Evolutionary conservation across 2,113 vertebrate species (phyloP).

Genomic region (Paraplagusia blochii): DNA sequence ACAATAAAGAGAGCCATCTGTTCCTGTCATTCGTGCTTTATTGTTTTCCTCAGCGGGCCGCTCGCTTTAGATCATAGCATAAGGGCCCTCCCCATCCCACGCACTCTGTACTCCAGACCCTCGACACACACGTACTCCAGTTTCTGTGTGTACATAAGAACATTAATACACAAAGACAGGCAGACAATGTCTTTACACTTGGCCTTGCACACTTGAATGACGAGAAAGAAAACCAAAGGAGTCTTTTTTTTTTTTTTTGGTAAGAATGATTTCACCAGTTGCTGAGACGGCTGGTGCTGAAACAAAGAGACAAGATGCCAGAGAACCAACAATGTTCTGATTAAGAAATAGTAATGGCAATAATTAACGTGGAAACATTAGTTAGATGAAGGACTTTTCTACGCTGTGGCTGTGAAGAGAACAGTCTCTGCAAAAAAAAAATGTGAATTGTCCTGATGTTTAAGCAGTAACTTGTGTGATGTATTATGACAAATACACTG

Average conservation of each 20-base stretch:
- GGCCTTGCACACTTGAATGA: slow-evolving; percentile 45
- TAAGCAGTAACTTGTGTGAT: too few species aligned
- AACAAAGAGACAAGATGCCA: too few species aligned
- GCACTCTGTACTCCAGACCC: slow-evolving; percentile 25
- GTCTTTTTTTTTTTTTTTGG: slow-evolving; percentile 28
- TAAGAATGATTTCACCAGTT: slow-evolving; percentile 23
- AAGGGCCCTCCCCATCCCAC: slow-evolving; percentile 41
- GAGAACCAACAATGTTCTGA: too few species aligned
- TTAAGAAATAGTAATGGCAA: too few species aligned
- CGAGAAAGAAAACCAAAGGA: slow-evolving; percentile 28
- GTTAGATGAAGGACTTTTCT: too few species aligned
- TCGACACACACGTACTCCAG: slow-evolving; percentile 22
- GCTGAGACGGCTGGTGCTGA: slow-evolving; percentile 47
- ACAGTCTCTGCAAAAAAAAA: too few species aligned
- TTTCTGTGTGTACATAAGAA: slow-evolving; percentile 32
- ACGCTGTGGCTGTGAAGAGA: too few species aligned
- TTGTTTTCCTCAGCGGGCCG: slow-evolving; percentile 69
- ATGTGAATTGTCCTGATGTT: too few species aligned
- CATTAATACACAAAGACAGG: slow-evolving; percentile 18
- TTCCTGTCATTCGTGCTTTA: slow-evolving; percentile 78
- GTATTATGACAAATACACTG: too few species aligned
- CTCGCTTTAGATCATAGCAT: slow-evolving; percentile 62
- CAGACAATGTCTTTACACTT: slow-evolving; percentile 23
- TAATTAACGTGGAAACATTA: too few species aligned
- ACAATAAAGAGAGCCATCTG: slow-evolving; percentile 79